Percentiles rank a stretch among this genome's conserved stretches.
These are phyloP conservation scores for Melinopterus prodromus DNA, from an alignment of 2,888 invertebrate species.

Conservation along the genomic window DNA sequence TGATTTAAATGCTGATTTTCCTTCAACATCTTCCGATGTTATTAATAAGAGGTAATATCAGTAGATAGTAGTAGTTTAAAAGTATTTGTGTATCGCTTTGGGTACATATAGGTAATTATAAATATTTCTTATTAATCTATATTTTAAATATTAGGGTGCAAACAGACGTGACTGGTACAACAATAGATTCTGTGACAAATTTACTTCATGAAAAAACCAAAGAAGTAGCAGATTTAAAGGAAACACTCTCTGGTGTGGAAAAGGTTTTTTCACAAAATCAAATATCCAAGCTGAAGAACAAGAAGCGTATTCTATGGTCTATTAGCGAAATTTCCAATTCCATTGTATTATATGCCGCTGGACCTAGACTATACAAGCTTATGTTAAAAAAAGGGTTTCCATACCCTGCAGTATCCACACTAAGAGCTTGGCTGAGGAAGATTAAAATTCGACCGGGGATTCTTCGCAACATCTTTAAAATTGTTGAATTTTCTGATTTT, in stretches of 20 bases:
- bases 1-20: no score
- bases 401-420: constrained; percentile 40
- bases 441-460: constrained; percentile 38
- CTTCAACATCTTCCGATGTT: no score
- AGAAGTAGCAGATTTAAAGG: constrained; percentile 6
- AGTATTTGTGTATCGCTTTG: no score
- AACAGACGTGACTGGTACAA: no score
- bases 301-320: constrained; percentile 25
- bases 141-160: no score
- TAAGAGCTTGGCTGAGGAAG: constrained; percentile 40
- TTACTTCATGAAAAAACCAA: no score
- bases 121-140: no score
- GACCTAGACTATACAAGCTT: constrained; percentile 39
- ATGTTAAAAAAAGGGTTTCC: constrained; percentile 42
- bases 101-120: no score
- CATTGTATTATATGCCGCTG: constrained; percentile 40
- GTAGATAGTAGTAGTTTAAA: no score
- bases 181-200: no score
- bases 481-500: constrained; percentile 26
- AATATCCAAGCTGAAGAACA: neutral
- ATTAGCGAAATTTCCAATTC: constrained; percentile 41
- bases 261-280: constrained; percentile 30
- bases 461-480: no score
- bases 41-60: no score
- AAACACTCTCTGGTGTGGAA: constrained; percentile 9